Conservation (phyloP, 2,888 invertebrate species). For the Craniophora ligustri region DNA sequence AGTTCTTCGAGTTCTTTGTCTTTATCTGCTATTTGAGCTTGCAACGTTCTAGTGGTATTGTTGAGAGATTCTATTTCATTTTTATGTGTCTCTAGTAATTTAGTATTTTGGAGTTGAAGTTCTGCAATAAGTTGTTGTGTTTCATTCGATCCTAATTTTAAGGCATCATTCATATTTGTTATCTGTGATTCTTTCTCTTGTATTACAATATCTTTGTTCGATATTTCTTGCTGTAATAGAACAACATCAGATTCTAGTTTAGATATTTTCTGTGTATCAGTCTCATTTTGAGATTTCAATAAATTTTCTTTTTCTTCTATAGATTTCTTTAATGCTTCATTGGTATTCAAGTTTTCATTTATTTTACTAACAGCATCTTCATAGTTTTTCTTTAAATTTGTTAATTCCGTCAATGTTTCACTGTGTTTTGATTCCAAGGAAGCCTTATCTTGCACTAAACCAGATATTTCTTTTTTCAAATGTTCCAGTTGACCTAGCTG, state of each 20-base stretch:
- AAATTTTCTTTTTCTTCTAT: slow-evolving; percentile 74
- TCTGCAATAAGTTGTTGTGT: slow-evolving; percentile 70
- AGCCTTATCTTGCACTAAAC: slow-evolving; percentile 74
- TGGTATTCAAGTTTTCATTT: slow-evolving; percentile 64
- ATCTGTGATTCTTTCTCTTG: slow-evolving; percentile 73
- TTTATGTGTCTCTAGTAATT: slow-evolving; percentile 74
- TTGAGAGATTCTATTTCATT: slow-evolving; percentile 78
- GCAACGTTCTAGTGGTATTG: slow-evolving; percentile 69
- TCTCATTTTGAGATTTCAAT: slow-evolving; percentile 71
- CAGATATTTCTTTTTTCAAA: slow-evolving; percentile 72
- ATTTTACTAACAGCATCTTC: slow-evolving; percentile 66
- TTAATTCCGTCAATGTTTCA: slow-evolving; percentile 67
- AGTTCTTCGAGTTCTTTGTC: slow-evolving; percentile 75
- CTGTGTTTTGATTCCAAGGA: slow-evolving; percentile 69
- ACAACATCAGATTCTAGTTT: slow-evolving; percentile 70
- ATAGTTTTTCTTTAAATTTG: slow-evolving; percentile 68
- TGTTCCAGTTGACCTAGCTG: slow-evolving; percentile 76
- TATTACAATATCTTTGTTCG: slow-evolving; percentile 65
- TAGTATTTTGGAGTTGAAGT: slow-evolving; percentile 74
- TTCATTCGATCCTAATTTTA: slow-evolving; percentile 71
- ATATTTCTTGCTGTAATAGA: slow-evolving; percentile 68
- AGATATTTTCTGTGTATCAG: slow-evolving; percentile 67
- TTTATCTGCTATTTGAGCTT: slow-evolving; percentile 70
- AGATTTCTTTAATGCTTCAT: slow-evolving; percentile 65
- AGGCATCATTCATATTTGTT: slow-evolving; percentile 66